Evolutionary conservation across 1,140 invertebrate species (phyloP), one percentile per base, ranked within the genome.

Genomic region (Pentalonia nigronervosa): DNA sequence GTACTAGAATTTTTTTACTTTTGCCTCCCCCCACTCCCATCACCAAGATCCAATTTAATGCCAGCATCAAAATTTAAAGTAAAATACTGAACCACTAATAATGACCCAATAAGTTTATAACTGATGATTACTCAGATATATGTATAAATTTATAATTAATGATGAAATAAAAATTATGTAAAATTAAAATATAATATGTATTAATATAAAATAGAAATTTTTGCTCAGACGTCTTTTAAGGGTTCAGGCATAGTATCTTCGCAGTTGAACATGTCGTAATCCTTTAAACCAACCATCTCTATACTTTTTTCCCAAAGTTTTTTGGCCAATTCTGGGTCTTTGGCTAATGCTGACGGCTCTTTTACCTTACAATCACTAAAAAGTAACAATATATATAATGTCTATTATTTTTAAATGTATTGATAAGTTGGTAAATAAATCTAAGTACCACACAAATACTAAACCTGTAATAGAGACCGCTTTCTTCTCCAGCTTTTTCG

Each of bases 401-500:
- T n/a, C 11, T 67, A 30, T 67, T n/a, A 67, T 76, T 76, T 76
- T 76, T n/a, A 30, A 87, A 83, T 21, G 20, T 36, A 83, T 17
- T 83, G 34, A 36, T 21, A 36, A 81, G 20, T 41, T 41, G 9
- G 8, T 21, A 8, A 21, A 83, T 7, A 23, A 83, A 84, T 84
- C 36, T 41, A 41, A 45, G 9, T 45, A 30, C 30, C 9, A 41
- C n/a, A 76, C 14, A n/a, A 67, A 76, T 76, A 76, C n/a, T 14
- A 7, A 76, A 53, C 97, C 96, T 96, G 94, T 97, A 96, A 95
- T 96, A 96, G 30, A 96, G 94, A 94, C 97, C 97, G 94, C 96
- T 97, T 94, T 97, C 95, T 94, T 96, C 95, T 9, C 95, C 96
- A 94, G 96, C 96, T 93, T 96, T 95, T 94, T 97, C 97, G 95